phyloP scores from a whole-genome alignment of 2,888 invertebrate genomes.

The Ormyrus rosae region DNA sequence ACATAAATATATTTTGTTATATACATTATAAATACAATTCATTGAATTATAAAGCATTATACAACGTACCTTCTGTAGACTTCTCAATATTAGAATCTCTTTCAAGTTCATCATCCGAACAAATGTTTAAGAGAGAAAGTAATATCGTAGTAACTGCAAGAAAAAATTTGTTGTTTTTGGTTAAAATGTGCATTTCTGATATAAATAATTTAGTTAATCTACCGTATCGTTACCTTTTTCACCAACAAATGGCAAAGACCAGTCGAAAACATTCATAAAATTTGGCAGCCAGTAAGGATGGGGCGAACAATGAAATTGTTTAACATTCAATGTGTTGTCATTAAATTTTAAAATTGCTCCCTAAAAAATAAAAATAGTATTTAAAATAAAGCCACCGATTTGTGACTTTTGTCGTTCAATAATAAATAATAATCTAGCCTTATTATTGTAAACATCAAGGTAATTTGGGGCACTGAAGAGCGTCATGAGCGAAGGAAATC shows the following conservation, averaged over 20 bases:
- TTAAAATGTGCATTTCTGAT: background rate
- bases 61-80: background rate
- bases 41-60: background rate
- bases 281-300: constrained; percentile 56
- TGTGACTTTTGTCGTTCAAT: background rate
- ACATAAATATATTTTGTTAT: background rate
- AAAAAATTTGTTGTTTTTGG: background rate
- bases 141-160: constrained; percentile 48
- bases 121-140: constrained; percentile 38
- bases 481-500: constrained; percentile 51
- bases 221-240: constrained; percentile 35
- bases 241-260: constrained; percentile 52
- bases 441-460: constrained; percentile 49
- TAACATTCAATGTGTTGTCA: constrained; percentile 38
- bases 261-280: constrained; percentile 40
- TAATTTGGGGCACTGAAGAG: constrained; percentile 55
- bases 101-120: constrained; percentile 45
- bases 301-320: constrained; percentile 26
- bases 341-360: constrained; percentile 44
- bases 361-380: constrained; percentile 27
- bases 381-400: background rate
- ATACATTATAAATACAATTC: background rate
- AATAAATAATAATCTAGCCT: constrained; percentile 9
- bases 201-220: background rate
- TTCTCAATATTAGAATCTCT: background rate